Base-by-base conservation (phyloP, 92 coral and sea anemone genomes). In the Ricordea florida region DNA sequence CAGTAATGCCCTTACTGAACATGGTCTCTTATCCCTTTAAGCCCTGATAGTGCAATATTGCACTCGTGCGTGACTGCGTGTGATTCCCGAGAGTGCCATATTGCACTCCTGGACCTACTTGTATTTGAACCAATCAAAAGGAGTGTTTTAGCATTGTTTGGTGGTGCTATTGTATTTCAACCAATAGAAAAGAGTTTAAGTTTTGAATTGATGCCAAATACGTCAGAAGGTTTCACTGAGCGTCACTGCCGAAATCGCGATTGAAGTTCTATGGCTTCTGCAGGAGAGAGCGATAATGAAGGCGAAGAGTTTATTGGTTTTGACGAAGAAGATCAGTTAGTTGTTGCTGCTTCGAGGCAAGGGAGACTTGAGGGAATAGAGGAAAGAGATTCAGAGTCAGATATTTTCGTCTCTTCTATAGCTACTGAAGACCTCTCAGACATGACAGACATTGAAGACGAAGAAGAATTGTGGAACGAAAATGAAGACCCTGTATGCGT, bases 291-390 rank as follows among this genome's bases (percentile, higher is more conserved):
- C 16, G 79, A 83, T 20, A 41, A 47, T 45, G 71, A 65, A 33
- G 74, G 37, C 5, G 68, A 51, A 32, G 66, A 43, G 35, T 83
- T 83, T 45, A n/a, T 74, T 10, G 79, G 79, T 18, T 83, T 83
- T 15, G 48, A 58, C 9, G 29, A 51, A 18, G 61, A 52, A 26
- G 83, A 66, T 25, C 16, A 33, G 17, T 64, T 65, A 30, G 43
- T 44, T 47, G 45, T 66, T 45, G 72, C 58, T 9, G 72, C n/a
- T 0, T 46, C 10, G 6, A 66, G 72, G 22, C 57, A 31, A 47
- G 58, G 17, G 0, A 31, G 59, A 66, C n/a, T 47, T 21, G 25
- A 32, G 25, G 59, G 20, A 10, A 66, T 20, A 47, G 3, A 66
- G 4, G 31, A 30, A 4, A 66, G 60, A 0, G 38, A 22, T 29